Base-by-base conservation (phyloP, 2,888 invertebrate species). In the Encarsia formosa region DNA sequence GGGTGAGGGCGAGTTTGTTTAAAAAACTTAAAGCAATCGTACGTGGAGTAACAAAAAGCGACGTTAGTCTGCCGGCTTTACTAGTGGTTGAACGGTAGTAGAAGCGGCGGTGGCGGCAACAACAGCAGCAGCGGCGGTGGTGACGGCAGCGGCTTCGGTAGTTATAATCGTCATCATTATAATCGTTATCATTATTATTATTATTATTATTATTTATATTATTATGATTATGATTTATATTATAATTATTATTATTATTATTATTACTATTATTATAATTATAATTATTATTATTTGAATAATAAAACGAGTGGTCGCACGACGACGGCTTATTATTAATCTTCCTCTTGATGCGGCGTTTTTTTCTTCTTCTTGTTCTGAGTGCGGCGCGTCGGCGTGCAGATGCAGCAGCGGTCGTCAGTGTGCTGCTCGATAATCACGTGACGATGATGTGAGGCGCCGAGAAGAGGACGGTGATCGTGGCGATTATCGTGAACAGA, bases 401-500 rank as follows among this genome's bases (percentile, higher is more conserved):
- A n/a, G n/a, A n/a, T n/a, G n/a, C n/a, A n/a, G n/a, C n/a, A n/a
- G n/a, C n/a, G n/a, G n/a, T n/a, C n/a, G n/a, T n/a, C n/a, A n/a
- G 49, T 43, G 37, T 34, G 46, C 22, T 46, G 37, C 50, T 45
- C 44, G 47, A 52, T 63, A 73, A 73, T 73, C 73, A 88, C 85
- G 87, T 87, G 80, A 91, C 90, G 81, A 91, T 90, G 79, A 91
- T 91, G 84, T 94, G 93, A 73, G 94, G 94, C 78, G 94, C 94
- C 78, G 92, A 91, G 81, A 92, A 87, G 78, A 95, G 87, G 83
- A 94, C 93, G 81, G 92, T 92, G 82, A 93, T 87, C 78, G 94
- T 93, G 79, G 93, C 92, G 80, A 93, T 87, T 84, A 93, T 91
- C 81, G 94, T 94, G 86, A 94, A 94, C 82, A 92, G 86, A 81